Conservation (phyloP, 2,113 vertebrate genomes). For the Prolemur simus region DNA sequence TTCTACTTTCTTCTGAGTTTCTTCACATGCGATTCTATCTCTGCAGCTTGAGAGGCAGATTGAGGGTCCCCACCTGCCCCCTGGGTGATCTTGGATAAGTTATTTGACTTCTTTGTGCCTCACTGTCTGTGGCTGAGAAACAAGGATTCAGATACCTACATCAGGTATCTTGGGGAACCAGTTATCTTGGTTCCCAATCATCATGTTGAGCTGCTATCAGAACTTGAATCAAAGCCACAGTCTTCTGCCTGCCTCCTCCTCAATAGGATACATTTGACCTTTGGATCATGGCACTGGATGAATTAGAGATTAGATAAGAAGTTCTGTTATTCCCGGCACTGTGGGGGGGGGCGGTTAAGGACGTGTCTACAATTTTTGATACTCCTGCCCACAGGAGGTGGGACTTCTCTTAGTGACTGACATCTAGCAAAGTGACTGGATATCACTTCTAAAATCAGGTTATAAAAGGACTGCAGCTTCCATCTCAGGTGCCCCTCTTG, state of each 20-base stretch:
- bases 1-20: not conserved
- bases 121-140: not conserved
- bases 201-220: not conserved
- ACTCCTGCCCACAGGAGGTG: not conserved
- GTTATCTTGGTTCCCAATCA: conserved; percentile 28
- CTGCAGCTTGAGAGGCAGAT: not conserved
- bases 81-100: not conserved
- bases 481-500: not conserved
- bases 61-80: not conserved
- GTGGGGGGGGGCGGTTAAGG: not conserved
- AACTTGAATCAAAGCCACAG: conserved; percentile 25
- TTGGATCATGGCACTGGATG: conserved; percentile 10
- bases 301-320: conserved; percentile 33
- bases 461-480: not conserved
- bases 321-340: not conserved
- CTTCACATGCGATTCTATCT: not conserved
- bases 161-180: not conserved
- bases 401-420: not conserved
- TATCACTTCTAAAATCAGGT: not conserved
- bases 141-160: not conserved
- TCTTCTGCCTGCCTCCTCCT: not conserved
- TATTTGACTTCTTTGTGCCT: not conserved
- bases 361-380: not conserved
- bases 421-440: not conserved
- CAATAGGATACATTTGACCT: conserved; percentile 34